These are phyloP conservation scores for Eupithecia abbreviata DNA, from an alignment of 2,888 invertebrate genomes.

Conservation along the genomic window DNA sequence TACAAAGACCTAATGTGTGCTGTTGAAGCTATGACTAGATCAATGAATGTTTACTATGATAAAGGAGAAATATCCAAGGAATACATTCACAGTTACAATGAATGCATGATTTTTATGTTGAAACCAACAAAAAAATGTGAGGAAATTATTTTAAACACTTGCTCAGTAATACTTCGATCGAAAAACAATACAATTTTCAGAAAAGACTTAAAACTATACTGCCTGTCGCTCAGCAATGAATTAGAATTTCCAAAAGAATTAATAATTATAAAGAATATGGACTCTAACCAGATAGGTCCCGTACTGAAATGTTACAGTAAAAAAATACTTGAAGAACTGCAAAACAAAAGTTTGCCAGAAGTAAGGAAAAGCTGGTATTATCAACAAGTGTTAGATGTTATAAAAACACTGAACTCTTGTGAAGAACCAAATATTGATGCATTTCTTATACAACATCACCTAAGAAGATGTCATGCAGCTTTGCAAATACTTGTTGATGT, in stretches of 20 bases:
- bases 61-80: constrained; percentile 61
- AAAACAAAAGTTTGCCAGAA: constrained; percentile 43
- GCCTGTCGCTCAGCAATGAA: constrained; percentile 59
- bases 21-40: constrained; percentile 62
- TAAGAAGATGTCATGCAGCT: constrained; percentile 59
- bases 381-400: constrained; percentile 56
- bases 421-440: constrained; percentile 57
- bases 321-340: constrained; percentile 55
- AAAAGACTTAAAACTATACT: constrained; percentile 61
- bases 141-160: constrained; percentile 58
- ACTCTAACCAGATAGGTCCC: constrained; percentile 61
- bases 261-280: constrained; percentile 58
- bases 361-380: constrained; percentile 63
- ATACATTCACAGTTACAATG: constrained; percentile 60
- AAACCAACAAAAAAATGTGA: constrained; percentile 48
- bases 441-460: constrained; percentile 60
- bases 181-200: constrained; percentile 56
- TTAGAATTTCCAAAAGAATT: constrained; percentile 59
- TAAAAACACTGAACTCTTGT: constrained; percentile 59
- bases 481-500: constrained; percentile 62
- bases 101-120: constrained; percentile 54
- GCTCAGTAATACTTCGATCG: constrained; percentile 57
- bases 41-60: constrained; percentile 61
- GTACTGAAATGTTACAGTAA: constrained; percentile 57
- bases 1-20: constrained; percentile 57